phyloP scores from a whole-genome alignment of 2,888 invertebrate genomes.

The Clivina fossor region DNA sequence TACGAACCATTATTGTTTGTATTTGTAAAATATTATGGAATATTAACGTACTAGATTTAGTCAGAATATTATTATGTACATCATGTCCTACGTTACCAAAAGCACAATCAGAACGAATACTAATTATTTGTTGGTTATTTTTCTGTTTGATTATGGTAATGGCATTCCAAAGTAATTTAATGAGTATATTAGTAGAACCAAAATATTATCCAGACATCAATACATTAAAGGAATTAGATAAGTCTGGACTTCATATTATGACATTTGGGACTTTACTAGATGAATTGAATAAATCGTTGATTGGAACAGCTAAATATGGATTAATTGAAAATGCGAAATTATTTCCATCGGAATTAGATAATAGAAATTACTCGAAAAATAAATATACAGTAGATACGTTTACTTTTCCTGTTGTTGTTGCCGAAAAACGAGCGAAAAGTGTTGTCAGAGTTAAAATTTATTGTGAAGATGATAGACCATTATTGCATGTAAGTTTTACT shows the following conservation, averaged over 20 bases:
- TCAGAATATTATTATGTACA: too few species aligned
- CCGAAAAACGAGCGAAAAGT: too few species aligned
- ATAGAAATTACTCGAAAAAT: too few species aligned
- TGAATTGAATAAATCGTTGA: conserved; percentile 22
- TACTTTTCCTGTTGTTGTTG: too few species aligned
- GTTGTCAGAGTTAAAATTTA: too few species aligned
- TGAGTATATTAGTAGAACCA: conserved; percentile 23
- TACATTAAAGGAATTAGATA: conserved; percentile 51
- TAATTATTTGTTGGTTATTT: conserved; percentile 23
- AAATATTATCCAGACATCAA: conserved; percentile 53
- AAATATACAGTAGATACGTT: too few species aligned
- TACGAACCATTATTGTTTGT: too few species aligned
- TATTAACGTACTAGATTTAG: too few species aligned
- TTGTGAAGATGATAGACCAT: too few species aligned
- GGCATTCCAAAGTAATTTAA: conserved; percentile 26
- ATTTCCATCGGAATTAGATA: too few species aligned
- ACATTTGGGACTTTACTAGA: conserved; percentile 5
- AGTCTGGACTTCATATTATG: conserved; percentile 45
- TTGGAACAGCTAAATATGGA: conserved; percentile 9
- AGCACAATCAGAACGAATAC: conserved; percentile 25
- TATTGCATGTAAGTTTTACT: too few species aligned
- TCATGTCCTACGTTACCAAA: conserved; percentile 10
- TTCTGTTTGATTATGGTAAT: conserved; percentile 20
- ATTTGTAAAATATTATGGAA: too few species aligned
- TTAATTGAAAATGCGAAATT: conserved; percentile 12